A percentile compares a stretch with the other conserved stretches of the same genome.
Conservation (phyloP, 2,113 vertebrate genomes). For the Apteryx mantelli region DNA sequence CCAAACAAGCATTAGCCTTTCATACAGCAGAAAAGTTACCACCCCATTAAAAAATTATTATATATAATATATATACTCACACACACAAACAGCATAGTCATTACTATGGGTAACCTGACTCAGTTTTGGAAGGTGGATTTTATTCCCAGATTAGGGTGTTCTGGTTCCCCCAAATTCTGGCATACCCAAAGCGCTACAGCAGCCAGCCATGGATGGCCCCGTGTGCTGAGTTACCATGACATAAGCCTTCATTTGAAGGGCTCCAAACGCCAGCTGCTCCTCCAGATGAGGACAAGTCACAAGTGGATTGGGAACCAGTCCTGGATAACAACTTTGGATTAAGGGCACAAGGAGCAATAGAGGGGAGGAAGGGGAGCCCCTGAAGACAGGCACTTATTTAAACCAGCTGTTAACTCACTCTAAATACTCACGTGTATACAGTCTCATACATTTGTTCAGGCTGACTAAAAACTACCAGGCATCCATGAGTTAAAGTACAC, state of each 20-base stretch:
- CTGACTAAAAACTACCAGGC: not conserved
- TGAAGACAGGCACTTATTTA: constrained; percentile 50
- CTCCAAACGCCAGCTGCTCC: not conserved
- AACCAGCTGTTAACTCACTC: constrained; percentile 50
- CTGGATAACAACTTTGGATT: constrained; percentile 16
- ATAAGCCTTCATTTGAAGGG: not conserved
- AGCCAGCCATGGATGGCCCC: rapidly evolving
- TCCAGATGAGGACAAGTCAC: constrained; percentile 14
- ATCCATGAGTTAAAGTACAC: constrained; percentile 8
- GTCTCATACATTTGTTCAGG: not conserved
- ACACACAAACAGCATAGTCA: not conserved
- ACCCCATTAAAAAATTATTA: not conserved
- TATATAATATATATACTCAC: no score
- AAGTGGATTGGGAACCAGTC: constrained; percentile 33
- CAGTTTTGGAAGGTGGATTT: not conserved
- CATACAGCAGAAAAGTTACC: not conserved
- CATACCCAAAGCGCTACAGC: not conserved
- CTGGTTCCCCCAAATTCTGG: not conserved
- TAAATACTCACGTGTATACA: not conserved
- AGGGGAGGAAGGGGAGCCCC: not conserved
- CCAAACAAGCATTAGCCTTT: not conserved
- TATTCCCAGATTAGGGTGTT: not conserved
- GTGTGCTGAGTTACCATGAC: rapidly evolving
- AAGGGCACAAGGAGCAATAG: not conserved
- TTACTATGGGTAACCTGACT: not conserved